Percentiles rank a stretch among this genome's conserved stretches.
Conservation (phyloP, 2,888 invertebrate species). For the Geophilus truncorum region DNA sequence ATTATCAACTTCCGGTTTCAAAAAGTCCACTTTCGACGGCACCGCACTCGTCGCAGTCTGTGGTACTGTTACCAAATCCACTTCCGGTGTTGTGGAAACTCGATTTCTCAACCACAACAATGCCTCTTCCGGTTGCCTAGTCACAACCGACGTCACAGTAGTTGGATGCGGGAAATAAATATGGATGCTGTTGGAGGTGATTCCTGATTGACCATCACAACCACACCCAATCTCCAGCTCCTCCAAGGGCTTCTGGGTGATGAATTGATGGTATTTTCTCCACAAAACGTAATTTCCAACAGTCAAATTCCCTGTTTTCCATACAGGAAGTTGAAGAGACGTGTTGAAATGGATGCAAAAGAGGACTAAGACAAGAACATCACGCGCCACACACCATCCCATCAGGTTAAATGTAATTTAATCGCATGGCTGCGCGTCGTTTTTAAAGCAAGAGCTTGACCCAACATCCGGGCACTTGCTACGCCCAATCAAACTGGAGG, state of each 20-base stretch:
- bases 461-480: background rate
- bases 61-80: too few relatives aligned
- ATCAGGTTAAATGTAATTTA: background rate
- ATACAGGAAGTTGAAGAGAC: background rate
- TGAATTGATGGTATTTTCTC: too few relatives aligned
- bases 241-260: too few relatives aligned
- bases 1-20: background rate
- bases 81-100: background rate
- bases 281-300: too few relatives aligned
- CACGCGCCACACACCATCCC: background rate
- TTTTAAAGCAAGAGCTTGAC: background rate
- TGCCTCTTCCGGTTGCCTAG: background rate
- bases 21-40: too few relatives aligned
- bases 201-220: background rate
- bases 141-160: background rate
- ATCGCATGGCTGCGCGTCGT: background rate
- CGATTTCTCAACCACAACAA: background rate
- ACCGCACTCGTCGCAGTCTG: background rate
- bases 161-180: background rate
- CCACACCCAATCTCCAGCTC: background rate
- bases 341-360: background rate
- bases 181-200: background rate
- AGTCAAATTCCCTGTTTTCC: background rate
- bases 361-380: background rate
- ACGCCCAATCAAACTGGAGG: background rate